phyloP scores from a whole-genome alignment of 2,797 vertebrate species.

The Pantherophis vulpinus region DNA sequence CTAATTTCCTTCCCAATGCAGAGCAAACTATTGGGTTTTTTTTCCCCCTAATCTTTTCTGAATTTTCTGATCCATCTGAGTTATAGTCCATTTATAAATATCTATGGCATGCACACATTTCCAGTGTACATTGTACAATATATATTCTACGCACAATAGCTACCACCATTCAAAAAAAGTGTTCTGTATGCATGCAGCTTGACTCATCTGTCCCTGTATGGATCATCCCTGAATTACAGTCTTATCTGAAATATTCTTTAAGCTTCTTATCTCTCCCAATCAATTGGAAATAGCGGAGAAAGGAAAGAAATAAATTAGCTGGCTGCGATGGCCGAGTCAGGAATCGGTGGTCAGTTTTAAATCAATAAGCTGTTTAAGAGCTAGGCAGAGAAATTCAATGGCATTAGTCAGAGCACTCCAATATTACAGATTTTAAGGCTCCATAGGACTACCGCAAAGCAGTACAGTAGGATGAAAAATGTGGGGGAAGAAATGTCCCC shows the following conservation, averaged over 20 bases:
- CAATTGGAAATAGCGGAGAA: constrained; percentile 47
- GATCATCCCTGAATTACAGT: background rate
- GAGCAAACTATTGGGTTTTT: background rate
- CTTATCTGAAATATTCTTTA: constrained; percentile 44
- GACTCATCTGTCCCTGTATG: background rate
- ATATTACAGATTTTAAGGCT: background rate
- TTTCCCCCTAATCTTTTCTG: background rate
- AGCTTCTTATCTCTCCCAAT: constrained; percentile 45
- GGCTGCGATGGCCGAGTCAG: constrained; percentile 24
- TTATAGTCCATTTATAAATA: background rate
- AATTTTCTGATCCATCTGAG: background rate
- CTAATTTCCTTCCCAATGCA: background rate
- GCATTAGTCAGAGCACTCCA: background rate
- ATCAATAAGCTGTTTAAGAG: constrained; percentile 24
- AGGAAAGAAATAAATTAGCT: constrained; percentile 48
- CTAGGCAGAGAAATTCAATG: background rate
- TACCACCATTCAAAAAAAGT: background rate
- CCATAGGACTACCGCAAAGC: background rate
- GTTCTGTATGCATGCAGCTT: background rate
- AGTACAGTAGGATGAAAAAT: background rate
- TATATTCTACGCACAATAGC: background rate
- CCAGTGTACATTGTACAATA: background rate
- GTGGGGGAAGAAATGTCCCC: background rate
- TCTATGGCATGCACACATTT: background rate
- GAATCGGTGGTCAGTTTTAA: background rate